Conservation (phyloP, 2,113 vertebrate species). For the Anguilla rostrata region DNA sequence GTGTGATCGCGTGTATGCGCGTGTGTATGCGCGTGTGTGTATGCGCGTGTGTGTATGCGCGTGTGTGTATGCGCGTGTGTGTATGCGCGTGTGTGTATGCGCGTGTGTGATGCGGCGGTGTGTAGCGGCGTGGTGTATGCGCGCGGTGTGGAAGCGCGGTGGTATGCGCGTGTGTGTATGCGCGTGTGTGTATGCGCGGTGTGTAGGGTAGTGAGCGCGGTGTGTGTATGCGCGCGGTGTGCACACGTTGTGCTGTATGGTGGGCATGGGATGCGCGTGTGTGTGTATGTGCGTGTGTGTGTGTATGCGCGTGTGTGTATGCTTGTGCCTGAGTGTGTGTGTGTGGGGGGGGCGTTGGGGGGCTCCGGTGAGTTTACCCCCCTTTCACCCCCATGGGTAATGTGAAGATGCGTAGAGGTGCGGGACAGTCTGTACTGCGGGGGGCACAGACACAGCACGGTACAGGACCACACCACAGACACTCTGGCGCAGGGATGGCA, state of each 20-base stretch:
- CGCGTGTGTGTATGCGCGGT: no score
- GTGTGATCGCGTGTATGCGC: neutral
- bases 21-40: constrained; percentile 27
- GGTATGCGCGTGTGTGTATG: no score
- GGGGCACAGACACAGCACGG: constrained; percentile 53
- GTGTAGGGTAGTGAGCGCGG: no score
- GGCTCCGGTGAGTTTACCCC: constrained; percentile 55
- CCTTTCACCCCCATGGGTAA: constrained; percentile 53
- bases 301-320: constrained; percentile 21
- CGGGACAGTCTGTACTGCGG: constrained; percentile 74
- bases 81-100: constrained; percentile 21
- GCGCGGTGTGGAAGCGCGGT: no score
- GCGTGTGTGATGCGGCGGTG: no score
- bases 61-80: no score
- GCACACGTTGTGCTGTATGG: no score
- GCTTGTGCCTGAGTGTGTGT: neutral
- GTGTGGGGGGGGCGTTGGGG: neutral
- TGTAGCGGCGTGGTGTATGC: no score
- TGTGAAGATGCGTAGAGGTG: constrained; percentile 71
- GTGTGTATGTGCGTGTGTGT: neutral
- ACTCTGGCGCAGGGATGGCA: constrained; percentile 47
- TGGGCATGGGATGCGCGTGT: constrained; percentile 28
- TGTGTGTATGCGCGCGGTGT: no score
- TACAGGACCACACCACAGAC: constrained; percentile 52
- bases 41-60: neutral